Evolutionary conservation across 2,113 vertebrate species (phyloP), one percentile per base, ranked within the genome.

Genomic region (Leucoraja erinaceus): DNA sequence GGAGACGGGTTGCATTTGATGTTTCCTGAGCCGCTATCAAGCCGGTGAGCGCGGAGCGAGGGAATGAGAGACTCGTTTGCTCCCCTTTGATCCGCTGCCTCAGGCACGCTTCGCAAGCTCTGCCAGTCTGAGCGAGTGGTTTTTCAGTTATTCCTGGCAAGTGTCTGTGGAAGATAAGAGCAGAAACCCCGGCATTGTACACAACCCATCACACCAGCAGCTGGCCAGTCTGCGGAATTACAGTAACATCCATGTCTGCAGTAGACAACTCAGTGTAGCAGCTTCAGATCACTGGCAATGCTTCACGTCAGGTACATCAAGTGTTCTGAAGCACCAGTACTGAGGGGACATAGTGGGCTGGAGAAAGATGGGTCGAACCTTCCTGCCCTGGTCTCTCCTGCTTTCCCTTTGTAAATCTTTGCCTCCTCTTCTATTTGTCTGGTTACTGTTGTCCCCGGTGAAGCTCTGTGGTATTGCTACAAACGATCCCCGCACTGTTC

Each of bases 31-130:
- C 95, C 95, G 94, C 96, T 96, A 95, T 95, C 95, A 95, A 95
- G 96, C 95, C 95, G 96, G 94, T 96, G 94, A 96, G 94, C 95
- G 38, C 94, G 94, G 97, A 95, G 93, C 94, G 95, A 95, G 96
- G 97, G 97, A 97, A 98, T 98, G 97, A 98, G 97, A 97, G 97
- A 96, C 95, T 96, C 95, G 96, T 96, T 97, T 95, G 95, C 95
- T 96, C 96, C 96, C 97, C 98, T 99, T 99, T 99, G 98, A 99
- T 99, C 98, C 98, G 96, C 98, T 98, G 98, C 98, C 98, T 96
- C 97, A 97, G 98, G 98, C 98, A 97, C 96, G 96, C 97, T 97
- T 97, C 97, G 97, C 97, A 97, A 97, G 95, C 96, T 96, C 96
- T 96, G 97, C 97, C 96, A 96, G 96, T 96, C 96, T 96, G 97